Percentiles rank a stretch among this genome's conserved stretches.
These are phyloP conservation scores for Epizoanthus fatuus DNA, from an alignment of 92 coral and sea anemone species.

Conservation along the genomic window DNA sequence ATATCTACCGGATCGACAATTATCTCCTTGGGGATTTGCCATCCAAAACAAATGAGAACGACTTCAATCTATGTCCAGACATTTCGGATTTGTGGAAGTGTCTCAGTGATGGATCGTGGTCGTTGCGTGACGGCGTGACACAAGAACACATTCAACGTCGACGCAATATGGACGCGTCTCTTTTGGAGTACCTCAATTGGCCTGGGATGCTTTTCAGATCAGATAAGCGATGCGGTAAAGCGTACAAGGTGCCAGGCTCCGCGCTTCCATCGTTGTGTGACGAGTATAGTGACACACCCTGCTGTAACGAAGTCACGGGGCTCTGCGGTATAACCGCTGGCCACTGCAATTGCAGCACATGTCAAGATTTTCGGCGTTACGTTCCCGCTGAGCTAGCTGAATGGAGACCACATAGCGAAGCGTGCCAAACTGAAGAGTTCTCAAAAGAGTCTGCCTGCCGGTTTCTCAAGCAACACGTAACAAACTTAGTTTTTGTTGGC, in stretches of 20 bases:
- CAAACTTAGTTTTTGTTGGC: conserved; percentile 73
- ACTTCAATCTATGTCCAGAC: neutral
- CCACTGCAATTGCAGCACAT: conserved; percentile 60
- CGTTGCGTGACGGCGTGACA: conserved; percentile 50
- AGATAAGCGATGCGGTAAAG: conserved; percentile 73
- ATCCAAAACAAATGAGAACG: neutral
- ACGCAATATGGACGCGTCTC: conserved; percentile 44
- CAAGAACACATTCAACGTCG: conserved; percentile 46
- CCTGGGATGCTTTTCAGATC: conserved; percentile 56
- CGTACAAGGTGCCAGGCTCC: conserved; percentile 5
- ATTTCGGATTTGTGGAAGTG: conserved; percentile 40
- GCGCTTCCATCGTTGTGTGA: conserved; percentile 65
- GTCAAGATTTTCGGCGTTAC: conserved; percentile 71
- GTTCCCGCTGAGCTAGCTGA: conserved; percentile 66
- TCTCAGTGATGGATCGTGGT: conserved; percentile 68
- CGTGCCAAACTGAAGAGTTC: conserved; percentile 49
- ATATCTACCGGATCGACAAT: neutral
- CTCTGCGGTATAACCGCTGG: conserved; percentile 64
- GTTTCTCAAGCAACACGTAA: conserved; percentile 45
- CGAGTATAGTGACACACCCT: conserved; percentile 59
- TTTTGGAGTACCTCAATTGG: conserved; percentile 70
- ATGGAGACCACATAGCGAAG: conserved; percentile 54
- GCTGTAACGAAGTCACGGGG: conserved; percentile 75
- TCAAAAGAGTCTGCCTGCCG: conserved; percentile 37
- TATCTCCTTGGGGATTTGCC: neutral